Evolutionary conservation across 2,888 invertebrate genomes (phyloP).

Genomic region (Euplagia quadripunctaria): DNA sequence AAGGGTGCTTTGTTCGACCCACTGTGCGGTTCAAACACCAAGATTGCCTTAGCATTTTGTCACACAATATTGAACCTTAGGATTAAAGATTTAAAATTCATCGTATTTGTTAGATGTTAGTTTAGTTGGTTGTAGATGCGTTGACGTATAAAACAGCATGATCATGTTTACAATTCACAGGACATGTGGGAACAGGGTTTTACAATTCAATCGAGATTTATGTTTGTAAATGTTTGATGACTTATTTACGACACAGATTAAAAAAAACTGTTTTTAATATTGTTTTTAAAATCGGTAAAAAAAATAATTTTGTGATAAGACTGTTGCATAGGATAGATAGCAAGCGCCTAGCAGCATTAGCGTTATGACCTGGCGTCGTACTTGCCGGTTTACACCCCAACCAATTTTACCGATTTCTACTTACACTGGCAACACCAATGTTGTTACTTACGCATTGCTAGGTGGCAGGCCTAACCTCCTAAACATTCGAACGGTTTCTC

Average conservation of each 20-base stretch:
- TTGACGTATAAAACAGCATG: slow-evolving; percentile 63
- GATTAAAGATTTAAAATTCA: accelerated
- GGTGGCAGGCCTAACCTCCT: too few relatives aligned
- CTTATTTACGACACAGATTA: slow-evolving; percentile 42
- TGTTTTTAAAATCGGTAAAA: not conserved
- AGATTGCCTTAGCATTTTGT: slow-evolving; percentile 11
- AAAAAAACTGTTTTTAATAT: slow-evolving; percentile 9
- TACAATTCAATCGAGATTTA: slow-evolving; percentile 70
- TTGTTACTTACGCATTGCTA: too few relatives aligned
- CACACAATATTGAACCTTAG: slow-evolving; percentile 16
- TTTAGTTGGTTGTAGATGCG: slow-evolving; percentile 44
- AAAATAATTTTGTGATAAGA: not conserved
- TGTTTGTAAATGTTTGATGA: slow-evolving; percentile 42
- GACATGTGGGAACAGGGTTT: slow-evolving; percentile 75
- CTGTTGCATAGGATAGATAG: not conserved
- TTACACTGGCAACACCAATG: too few relatives aligned
- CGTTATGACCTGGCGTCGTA: too few relatives aligned
- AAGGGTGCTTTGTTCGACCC: slow-evolving; percentile 70
- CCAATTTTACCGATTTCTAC: not conserved
- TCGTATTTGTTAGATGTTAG: not conserved
- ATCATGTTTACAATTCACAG: slow-evolving; percentile 73
- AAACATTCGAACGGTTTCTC: too few relatives aligned
- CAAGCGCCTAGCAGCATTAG: not conserved
- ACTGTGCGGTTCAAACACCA: slow-evolving; percentile 57
- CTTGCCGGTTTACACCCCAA: not conserved